Conservation (phyloP, 1,140 invertebrate species). For the Oryctes rhinoceros region DNA sequence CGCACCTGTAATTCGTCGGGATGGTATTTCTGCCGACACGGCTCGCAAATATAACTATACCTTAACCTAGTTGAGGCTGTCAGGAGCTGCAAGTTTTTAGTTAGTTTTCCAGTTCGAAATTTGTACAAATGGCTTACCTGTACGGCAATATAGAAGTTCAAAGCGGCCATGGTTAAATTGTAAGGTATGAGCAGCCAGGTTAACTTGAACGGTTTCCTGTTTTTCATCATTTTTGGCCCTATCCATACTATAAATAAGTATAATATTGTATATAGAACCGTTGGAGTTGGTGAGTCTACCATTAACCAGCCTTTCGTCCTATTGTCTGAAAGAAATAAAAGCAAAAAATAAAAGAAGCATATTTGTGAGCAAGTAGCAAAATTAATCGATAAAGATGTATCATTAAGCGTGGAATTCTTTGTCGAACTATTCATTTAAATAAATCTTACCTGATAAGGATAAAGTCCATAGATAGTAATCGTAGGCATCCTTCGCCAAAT, state of each 20-base stretch:
- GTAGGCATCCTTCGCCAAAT: slow-evolving; percentile 68
- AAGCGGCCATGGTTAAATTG: slow-evolving; percentile 82
- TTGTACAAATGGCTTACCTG: slow-evolving; percentile 64
- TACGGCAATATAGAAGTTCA: slow-evolving; percentile 87
- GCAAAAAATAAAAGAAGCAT: no score
- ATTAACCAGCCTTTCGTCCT: slow-evolving; percentile 87
- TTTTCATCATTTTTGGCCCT: slow-evolving; percentile 85
- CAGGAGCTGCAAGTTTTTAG: slow-evolving; percentile 67
- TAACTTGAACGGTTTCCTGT: slow-evolving; percentile 80
- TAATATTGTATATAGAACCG: slow-evolving; percentile 74
- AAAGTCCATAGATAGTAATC: slow-evolving; percentile 77
- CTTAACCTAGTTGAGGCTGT: slow-evolving; percentile 77
- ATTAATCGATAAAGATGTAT: no score
- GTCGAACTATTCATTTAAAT: not conserved
- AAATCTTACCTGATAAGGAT: slow-evolving; percentile 70
- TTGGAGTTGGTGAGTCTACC: slow-evolving; percentile 84
- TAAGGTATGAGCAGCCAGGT: slow-evolving; percentile 83
- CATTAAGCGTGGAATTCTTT: not conserved
- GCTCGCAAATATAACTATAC: slow-evolving; percentile 92
- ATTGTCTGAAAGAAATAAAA: slow-evolving; percentile 77
- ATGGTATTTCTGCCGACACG: slow-evolving; percentile 81
- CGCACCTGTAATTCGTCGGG: slow-evolving; percentile 83
- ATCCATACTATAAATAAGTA: slow-evolving; percentile 84
- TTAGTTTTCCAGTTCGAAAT: not conserved
- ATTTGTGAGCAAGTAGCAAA: no score